A percentile compares a stretch with the other conserved stretches of the same genome.
Evolutionary conservation across 2,113 vertebrate species (phyloP).

Genomic region (Brachirus orientalis): DNA sequence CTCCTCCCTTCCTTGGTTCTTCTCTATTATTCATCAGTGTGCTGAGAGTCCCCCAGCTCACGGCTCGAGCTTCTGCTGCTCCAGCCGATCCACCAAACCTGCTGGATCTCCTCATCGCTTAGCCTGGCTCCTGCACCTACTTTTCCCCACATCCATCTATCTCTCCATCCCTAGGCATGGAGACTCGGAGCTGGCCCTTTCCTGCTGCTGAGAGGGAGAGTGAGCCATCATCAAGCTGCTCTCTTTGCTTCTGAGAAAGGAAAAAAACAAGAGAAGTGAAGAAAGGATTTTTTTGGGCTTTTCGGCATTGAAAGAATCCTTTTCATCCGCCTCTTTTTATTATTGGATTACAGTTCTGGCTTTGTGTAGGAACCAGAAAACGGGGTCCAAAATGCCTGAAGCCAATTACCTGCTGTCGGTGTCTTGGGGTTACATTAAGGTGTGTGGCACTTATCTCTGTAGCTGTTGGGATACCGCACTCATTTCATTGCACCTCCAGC

Average conservation of each 20-base stretch:
- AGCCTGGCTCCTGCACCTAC: conserved; percentile 8
- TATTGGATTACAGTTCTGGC: conserved; percentile 79
- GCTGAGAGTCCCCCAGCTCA: conserved; percentile 61
- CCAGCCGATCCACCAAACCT: conserved; percentile 32
- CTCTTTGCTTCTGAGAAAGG: conserved; percentile 54
- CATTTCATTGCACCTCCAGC: background rate
- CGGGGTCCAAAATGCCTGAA: conserved; percentile 86
- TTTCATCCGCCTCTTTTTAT: conserved; percentile 66
- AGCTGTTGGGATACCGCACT: conserved; percentile 52
- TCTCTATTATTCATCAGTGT: conserved; percentile 81
- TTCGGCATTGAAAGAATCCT: conserved; percentile 65
- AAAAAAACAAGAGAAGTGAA: conserved; percentile 55
- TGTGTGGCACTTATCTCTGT: conserved; percentile 73
- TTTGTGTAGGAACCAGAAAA: conserved; percentile 78
- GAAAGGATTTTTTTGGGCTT: conserved; percentile 52
- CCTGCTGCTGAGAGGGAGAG: conserved; percentile 48
- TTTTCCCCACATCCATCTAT: conserved; percentile 1
- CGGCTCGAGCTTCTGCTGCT: conserved; percentile 64
- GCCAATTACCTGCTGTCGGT: conserved; percentile 86
- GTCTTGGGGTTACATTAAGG: conserved; percentile 88
- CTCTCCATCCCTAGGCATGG: conserved; percentile 56
- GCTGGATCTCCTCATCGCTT: conserved; percentile 45
- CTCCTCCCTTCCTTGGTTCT: conserved; percentile 57
- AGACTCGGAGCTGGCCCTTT: conserved; percentile 55
- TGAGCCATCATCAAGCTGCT: conserved; percentile 48